Percentiles rank a stretch among this genome's conserved stretches.
Conservation (phyloP, 2,797 vertebrate genomes). For the Ptychobarbus kaznakovi region DNA sequence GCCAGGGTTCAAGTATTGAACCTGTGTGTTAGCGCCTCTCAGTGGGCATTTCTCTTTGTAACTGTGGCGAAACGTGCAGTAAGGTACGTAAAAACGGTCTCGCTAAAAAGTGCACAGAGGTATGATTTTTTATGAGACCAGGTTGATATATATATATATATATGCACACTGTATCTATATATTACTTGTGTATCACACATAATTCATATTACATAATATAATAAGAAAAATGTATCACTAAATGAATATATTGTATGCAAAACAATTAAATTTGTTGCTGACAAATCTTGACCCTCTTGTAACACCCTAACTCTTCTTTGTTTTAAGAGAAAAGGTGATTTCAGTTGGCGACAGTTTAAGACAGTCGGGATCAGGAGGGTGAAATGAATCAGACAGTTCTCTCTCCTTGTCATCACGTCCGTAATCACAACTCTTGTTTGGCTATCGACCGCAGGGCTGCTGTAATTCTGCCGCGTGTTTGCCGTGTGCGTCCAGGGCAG, state of each 20-base stretch:
- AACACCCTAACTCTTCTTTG: neutral
- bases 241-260: neutral
- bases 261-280: neutral
- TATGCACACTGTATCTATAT: too few species aligned
- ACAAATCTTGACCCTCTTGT: neutral
- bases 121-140: too few species aligned
- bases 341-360: neutral
- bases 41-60: too few species aligned
- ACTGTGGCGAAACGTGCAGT: too few species aligned
- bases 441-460: conserved; percentile 69
- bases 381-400: conserved; percentile 64
- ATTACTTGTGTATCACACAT: too few species aligned
- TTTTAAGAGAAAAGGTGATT: neutral
- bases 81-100: too few species aligned
- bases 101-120: too few species aligned
- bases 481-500: conserved; percentile 59
- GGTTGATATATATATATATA: too few species aligned
- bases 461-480: conserved; percentile 63
- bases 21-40: too few species aligned
- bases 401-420: conserved; percentile 65
- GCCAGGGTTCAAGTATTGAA: too few species aligned
- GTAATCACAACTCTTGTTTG: conserved; percentile 75
- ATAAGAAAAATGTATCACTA: neutral
- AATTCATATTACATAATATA: neutral
- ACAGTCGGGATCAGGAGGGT: conserved; percentile 3